Evolutionary conservation across 2,113 vertebrate species (phyloP).

Genomic region (Nibea coibor): DNA sequence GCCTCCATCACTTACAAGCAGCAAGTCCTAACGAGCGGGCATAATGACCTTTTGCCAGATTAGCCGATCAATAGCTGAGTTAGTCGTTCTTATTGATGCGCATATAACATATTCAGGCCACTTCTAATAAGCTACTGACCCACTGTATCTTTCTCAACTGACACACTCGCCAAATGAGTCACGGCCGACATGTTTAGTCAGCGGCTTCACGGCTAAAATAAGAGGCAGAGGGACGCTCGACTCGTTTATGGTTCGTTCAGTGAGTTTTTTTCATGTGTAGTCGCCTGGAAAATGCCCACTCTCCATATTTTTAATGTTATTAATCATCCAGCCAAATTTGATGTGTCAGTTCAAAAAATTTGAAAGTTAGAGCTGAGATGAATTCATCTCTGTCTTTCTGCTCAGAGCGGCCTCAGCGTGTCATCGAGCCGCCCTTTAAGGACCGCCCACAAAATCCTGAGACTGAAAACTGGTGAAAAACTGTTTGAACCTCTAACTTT

Average conservation of each 20-base stretch:
- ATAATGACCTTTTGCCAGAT: slow-evolving; percentile 11
- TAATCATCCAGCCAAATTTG: too few species aligned
- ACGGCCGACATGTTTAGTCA: not conserved
- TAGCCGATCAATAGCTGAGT: slow-evolving; percentile 25
- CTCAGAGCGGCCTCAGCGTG: too few species aligned
- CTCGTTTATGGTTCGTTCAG: not conserved
- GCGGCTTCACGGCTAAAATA: not conserved
- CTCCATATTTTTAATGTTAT: too few species aligned
- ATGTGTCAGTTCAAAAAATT: too few species aligned
- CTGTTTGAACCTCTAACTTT: too few species aligned
- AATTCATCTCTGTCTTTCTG: too few species aligned
- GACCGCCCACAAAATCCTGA: too few species aligned
- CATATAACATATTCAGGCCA: not conserved
- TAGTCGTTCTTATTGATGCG: slow-evolving; percentile 19
- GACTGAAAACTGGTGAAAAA: too few species aligned
- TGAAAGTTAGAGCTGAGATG: too few species aligned
- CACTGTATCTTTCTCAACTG: slow-evolving; percentile 8
- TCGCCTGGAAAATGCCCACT: too few species aligned
- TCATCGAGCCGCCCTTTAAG: too few species aligned
- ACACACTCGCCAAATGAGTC: slow-evolving; percentile 29
- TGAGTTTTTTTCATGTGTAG: slow-evolving; percentile 6
- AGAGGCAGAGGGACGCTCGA: not conserved
- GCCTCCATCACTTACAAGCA: slow-evolving; percentile 24
- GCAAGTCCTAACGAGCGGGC: slow-evolving; percentile 6
- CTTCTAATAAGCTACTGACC: slow-evolving; percentile 1